phyloP scores from a whole-genome alignment of 2,113 vertebrate genomes.

The Loxodonta africana region DNA sequence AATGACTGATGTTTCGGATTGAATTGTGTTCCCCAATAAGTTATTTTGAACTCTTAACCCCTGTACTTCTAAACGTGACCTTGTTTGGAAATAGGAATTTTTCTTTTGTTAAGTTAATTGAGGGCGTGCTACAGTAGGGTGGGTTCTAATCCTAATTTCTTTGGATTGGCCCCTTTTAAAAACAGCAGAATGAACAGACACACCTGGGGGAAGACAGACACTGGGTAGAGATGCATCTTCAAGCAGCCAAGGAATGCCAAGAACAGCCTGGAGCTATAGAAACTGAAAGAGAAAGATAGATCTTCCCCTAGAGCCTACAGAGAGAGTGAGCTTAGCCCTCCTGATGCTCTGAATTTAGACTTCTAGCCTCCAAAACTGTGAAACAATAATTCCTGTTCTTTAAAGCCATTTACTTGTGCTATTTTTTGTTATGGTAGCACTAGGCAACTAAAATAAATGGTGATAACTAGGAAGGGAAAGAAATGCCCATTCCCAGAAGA shows the following conservation, averaged over 20 bases:
- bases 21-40: background rate
- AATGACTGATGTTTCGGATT: background rate
- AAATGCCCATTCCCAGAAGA: background rate
- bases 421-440: background rate
- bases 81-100: background rate
- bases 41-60: background rate
- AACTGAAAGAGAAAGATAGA: background rate
- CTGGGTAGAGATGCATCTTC: background rate
- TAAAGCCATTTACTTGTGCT: background rate
- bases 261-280: background rate
- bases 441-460: background rate
- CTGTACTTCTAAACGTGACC: background rate
- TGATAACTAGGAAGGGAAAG: background rate
- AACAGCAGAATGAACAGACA: background rate
- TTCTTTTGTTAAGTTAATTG: background rate
- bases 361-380: background rate
- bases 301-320: background rate
- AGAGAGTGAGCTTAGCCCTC: background rate
- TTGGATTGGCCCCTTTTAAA: background rate
- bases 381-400: background rate
- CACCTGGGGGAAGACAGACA: background rate
- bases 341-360: background rate
- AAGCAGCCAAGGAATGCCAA: background rate
- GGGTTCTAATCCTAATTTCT: background rate
- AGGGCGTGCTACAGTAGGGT: background rate